Evolutionary conservation across 2,113 vertebrate species (phyloP), one percentile per base, ranked within the genome.

Genomic region (Lanius ludovicianus): DNA sequence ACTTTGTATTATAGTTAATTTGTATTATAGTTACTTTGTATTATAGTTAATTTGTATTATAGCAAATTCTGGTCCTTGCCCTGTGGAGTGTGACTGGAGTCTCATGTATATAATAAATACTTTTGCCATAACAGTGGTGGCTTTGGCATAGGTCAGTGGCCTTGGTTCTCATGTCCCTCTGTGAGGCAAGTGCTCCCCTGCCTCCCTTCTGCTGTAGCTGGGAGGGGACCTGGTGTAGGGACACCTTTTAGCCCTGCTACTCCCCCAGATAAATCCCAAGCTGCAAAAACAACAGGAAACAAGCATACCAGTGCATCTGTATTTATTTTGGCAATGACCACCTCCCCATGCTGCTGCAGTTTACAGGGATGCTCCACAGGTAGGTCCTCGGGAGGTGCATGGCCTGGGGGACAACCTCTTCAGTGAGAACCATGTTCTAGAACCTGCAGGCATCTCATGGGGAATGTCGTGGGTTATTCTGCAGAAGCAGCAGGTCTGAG

Each of bases 71-170:
- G 92, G 95, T 95, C 94, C 93, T 96, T 95, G 93, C 94, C 95
- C 84, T 97, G 91, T 97, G 96, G 90, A 93, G 93, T 96, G 93
- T 97, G 95, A 91, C 95, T 94, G 84, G 96, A 97, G 94, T 96
- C 86, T 85, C 69, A 90, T 91, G 87, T 97, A 96, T 84, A 97
- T 97, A 97, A 97, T 97, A 97, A 97, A 97, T 96, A 95, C 95
- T 97, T 97, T 97, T 96, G 95, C 80, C 93, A 93, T 92, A 96
- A 94, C 0, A 4, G 22, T 27, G 47, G 53, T 91, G 68, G 27
- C 59, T 87, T 85, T 37, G 28, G 41, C 23, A 7, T 35, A 13
- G 39, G 44, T 91, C 3, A 3, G 25, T 67, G 76, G 42, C 59
- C 33, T 62, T 10, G 15, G 10, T 65, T 90, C 37, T 83, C 11